Evolutionary conservation across 2,113 vertebrate species (phyloP), one percentile per base, ranked within the genome.

Genomic region (Ptyas mucosa): DNA sequence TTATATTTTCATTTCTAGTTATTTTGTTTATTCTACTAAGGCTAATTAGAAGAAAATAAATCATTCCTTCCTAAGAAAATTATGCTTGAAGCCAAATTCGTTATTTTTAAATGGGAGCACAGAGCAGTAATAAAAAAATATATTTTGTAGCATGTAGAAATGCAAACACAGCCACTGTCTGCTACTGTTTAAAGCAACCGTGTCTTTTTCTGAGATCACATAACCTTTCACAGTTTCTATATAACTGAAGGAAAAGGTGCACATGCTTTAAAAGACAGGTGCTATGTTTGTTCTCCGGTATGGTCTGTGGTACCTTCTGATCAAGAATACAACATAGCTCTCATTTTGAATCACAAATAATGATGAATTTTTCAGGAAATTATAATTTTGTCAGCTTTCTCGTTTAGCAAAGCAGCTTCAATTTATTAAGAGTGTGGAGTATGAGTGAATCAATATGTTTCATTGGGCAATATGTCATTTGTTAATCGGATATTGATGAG

Each of bases 401-500:
- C 97, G 98, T 97, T 98, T 98, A 98, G 98, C 98, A 98, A 98
- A 98, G 97, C 97, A 98, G 98, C 98, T 98, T 98, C 98, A 98
- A 98, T 98, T 98, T 99, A 99, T 99, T 99, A 99, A 98, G 98
- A 97, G 98, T 95, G 98, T 98, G 97, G 97, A 98, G 98, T 97
- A 98, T 96, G 97, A 98, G 98, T 98, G 97, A 98, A 99, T 99
- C 99, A 99, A 99, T 99, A 98, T 97, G 97, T 98, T 98, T 99
- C 98, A 99, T 99, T 98, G 98, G 98, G 98, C 98, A 98, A 98
- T 99, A 98, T 99, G 99, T 99, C 99, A 99, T 99, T 99, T 98
- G 99, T 99, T 99, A 99, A 99, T 99, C 99, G 98, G 99, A 98
- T 99, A 99, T 99, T 99, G 99, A 99, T 99, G 98, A 99, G 98